Conservation (phyloP, 2,888 invertebrate species). For the Nyleta sp. region DNA sequence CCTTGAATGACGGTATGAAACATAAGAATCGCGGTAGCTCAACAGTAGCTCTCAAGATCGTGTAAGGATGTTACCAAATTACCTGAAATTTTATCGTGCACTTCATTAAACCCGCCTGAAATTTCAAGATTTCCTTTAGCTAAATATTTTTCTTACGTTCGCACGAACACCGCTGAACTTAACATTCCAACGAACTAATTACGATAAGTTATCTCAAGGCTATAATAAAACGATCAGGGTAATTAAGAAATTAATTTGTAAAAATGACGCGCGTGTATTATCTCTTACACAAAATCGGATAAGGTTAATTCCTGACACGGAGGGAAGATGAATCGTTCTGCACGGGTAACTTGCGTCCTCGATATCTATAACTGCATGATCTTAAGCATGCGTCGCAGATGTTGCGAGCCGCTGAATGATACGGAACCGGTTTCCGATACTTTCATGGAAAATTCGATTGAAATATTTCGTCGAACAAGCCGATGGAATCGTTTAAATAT, state of each 20-base stretch:
- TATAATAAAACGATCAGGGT: constrained; percentile 30
- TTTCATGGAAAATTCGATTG: constrained; percentile 51
- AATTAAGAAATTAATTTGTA: constrained; percentile 52
- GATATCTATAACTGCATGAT: constrained; percentile 53
- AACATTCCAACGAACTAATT: constrained; percentile 34
- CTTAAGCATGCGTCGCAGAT: constrained; percentile 50
- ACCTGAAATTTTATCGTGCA: constrained; percentile 40
- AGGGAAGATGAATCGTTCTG: constrained; percentile 70
- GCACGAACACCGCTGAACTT: constrained; percentile 24
- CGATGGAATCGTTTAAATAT: constrained; percentile 29
- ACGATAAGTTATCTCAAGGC: constrained; percentile 33
- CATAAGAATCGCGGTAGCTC: constrained; percentile 35
- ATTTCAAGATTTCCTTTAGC: constrained; percentile 43
- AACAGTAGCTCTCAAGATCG: constrained; percentile 38
- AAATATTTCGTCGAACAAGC: constrained; percentile 43
- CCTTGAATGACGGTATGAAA: constrained; percentile 21
- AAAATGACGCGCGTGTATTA: constrained; percentile 31
- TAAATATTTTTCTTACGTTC: constrained; percentile 27
- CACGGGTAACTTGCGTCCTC: constrained; percentile 68
- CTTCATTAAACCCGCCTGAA: constrained; percentile 36
- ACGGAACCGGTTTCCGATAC: constrained; percentile 54
- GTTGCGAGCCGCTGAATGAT: constrained; percentile 40
- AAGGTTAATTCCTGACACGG: constrained; percentile 44
- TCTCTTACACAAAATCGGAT: constrained; percentile 42
- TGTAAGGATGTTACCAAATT: constrained; percentile 40